Base-by-base conservation (phyloP, 2,797 vertebrate species). In the Poecilia velifera region DNA sequence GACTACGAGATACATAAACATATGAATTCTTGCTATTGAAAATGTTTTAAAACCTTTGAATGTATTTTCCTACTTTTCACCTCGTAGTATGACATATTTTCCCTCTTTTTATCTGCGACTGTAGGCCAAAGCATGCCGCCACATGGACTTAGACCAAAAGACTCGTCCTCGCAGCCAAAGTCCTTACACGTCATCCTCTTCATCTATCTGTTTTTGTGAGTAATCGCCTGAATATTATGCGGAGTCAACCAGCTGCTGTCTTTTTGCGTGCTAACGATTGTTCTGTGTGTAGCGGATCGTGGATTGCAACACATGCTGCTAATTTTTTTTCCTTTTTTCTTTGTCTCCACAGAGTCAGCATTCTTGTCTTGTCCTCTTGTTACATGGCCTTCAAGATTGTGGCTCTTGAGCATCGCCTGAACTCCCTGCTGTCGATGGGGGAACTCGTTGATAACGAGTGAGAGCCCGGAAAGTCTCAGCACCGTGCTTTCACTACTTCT, bases 381-480 rank as follows among this genome's bases (percentile, higher is more conserved):
- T 99, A 98, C 94, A 98, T 99, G 98, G 96, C 96, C 76, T 96
- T 97, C 3, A 97, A 97, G 95, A 98, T 99, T 71, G 94, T 92
- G 73, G 91, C 95, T 85, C 94, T 99, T 16, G 98, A 99, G 90
- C 97, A 98, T 36, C 96, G 93, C 0, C 89, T 99, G 86, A 96
- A 95, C 78, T 96, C 95, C 4, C 84, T 98, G 62, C 90, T 96
- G 68, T 95, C 97, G 8, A 71, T 91, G 39, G 89, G 94, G 85
- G 96, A 97, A 59, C 93, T 95, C 59, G 87, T 90, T 72, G 89
- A 87, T 20, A 94, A 94, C 16, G 95, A 94, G 97, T 98, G 96
- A 96, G 96, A 76, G 18, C 20, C 20, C 14, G 14, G 31, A 39
- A 36, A 14, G 57, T 45, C 31, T 43, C 6, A 57, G 10, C 43